Evolutionary conservation across 2,113 vertebrate genomes (phyloP).

Genomic region (Cercopithecus mona): DNA sequence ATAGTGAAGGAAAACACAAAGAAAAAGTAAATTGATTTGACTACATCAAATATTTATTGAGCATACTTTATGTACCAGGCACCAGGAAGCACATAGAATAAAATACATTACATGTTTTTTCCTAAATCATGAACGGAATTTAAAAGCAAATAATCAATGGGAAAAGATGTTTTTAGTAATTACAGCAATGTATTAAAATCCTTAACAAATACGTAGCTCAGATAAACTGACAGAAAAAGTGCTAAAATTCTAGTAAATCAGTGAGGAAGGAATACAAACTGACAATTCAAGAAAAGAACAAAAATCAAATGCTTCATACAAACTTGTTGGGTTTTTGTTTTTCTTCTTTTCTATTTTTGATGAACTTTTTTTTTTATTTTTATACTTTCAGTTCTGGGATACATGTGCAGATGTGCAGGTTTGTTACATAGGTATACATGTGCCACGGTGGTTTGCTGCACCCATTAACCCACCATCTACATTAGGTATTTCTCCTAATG

Average conservation of each 20-base stretch:
- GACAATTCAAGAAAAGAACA: background rate
- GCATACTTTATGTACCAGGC: background rate
- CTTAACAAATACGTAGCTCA: slow-evolving; percentile 6
- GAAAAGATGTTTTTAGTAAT: background rate
- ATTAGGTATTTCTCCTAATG: too few relatives aligned
- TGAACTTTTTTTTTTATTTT: too few relatives aligned
- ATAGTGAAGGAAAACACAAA: background rate
- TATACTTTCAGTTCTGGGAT: too few relatives aligned
- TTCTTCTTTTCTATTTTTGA: background rate
- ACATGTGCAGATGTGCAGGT: too few relatives aligned
- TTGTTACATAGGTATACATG: too few relatives aligned
- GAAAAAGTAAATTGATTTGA: background rate
- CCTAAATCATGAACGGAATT: background rate
- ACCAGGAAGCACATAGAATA: background rate
- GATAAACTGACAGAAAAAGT: background rate
- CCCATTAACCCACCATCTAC: too few relatives aligned
- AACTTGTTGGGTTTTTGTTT: background rate
- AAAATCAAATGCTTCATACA: background rate
- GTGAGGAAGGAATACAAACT: background rate
- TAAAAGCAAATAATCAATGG: background rate
- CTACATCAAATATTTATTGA: background rate
- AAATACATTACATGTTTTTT: background rate
- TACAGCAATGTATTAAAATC: background rate
- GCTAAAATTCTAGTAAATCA: background rate
- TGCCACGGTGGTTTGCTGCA: too few relatives aligned